A percentile compares a stretch with the other conserved stretches of the same genome.
These are phyloP conservation scores for Gonocerus acuteangulatus DNA, from an alignment of 2,888 invertebrate genomes.

Conservation along the genomic window DNA sequence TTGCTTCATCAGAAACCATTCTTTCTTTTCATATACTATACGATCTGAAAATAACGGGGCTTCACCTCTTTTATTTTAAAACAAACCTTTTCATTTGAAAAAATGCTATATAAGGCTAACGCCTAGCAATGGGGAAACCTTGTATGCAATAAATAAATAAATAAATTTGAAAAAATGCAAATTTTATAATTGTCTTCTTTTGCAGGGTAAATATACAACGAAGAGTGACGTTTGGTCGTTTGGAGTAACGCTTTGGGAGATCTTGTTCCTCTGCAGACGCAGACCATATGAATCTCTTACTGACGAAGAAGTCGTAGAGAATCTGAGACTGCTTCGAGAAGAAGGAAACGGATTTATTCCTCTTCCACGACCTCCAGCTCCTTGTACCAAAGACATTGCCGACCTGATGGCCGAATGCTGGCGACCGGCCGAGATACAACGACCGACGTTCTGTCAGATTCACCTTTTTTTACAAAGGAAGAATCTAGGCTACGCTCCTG, in stretches of 20 bases:
- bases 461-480: slow-evolving; percentile 53
- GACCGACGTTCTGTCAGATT: slow-evolving; percentile 55
- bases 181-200: slow-evolving; percentile 29
- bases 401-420: slow-evolving; percentile 56
- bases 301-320: slow-evolving; percentile 73
- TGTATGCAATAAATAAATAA: too few species aligned
- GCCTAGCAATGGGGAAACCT: too few species aligned
- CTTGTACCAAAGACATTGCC: slow-evolving; percentile 52
- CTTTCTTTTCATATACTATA: too few species aligned
- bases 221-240: slow-evolving; percentile 89
- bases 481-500: slow-evolving; percentile 44
- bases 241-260: slow-evolving; percentile 80
- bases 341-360: slow-evolving; percentile 43
- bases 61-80: too few species aligned
- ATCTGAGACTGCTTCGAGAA: slow-evolving; percentile 63
- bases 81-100: too few species aligned
- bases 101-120: too few species aligned
- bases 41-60: too few species aligned
- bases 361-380: slow-evolving; percentile 48
- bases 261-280: slow-evolving; percentile 67
- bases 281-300: slow-evolving; percentile 68
- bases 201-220: slow-evolving; percentile 73
- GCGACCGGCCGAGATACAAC: slow-evolving; percentile 49
- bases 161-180: too few species aligned
- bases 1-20: too few species aligned